Percentiles rank a stretch among this genome's conserved stretches.
These are phyloP conservation scores for Eucriotettix oculatus DNA, from an alignment of 2,888 invertebrate genomes.

Conservation along the genomic window DNA sequence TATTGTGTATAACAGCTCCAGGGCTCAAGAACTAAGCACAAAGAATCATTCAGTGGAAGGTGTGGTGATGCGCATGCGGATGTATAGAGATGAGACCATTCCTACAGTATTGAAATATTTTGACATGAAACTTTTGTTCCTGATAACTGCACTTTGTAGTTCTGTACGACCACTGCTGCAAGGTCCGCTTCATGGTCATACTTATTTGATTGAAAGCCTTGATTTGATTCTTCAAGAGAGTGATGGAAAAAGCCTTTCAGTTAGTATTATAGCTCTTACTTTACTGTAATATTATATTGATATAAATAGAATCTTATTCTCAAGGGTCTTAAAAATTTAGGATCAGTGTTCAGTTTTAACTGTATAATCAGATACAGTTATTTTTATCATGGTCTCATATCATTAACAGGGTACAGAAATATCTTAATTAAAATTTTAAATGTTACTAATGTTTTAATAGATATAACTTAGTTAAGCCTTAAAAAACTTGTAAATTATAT, in stretches of 20 bases:
- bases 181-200: constrained; percentile 50
- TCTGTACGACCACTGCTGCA: constrained; percentile 47
- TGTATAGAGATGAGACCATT: constrained; percentile 43
- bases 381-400: no score
- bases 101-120: constrained; percentile 62
- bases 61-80: constrained; percentile 52
- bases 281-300: no score
- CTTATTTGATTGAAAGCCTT: constrained; percentile 47
- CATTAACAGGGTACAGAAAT: no score
- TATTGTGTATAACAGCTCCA: constrained; percentile 58
- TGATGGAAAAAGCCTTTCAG: neutral
- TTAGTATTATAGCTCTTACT: no score
- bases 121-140: constrained; percentile 75
- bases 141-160: constrained; percentile 68
- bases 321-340: no score
- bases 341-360: no score
- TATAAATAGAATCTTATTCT: no score
- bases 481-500: no score
- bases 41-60: constrained; percentile 50
- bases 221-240: constrained; percentile 41
- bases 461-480: no score
- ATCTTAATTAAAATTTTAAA: no score
- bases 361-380: no score
- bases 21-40: constrained; percentile 40
- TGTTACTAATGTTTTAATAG: no score